phyloP scores from a whole-genome alignment of 2,797 vertebrate genomes.

The Jordanella pulchra region DNA sequence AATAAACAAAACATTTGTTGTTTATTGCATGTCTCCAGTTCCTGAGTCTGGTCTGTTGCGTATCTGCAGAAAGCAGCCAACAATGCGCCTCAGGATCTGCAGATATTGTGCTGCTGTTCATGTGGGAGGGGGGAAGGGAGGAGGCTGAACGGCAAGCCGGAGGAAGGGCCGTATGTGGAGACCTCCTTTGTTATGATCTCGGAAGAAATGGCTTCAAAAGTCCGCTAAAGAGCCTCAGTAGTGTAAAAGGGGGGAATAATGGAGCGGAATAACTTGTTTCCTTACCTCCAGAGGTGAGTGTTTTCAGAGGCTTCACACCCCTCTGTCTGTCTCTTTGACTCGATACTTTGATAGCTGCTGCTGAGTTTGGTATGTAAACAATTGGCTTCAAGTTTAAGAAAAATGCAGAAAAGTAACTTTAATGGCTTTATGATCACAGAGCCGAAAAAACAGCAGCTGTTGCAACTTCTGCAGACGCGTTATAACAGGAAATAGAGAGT shows the following conservation, averaged over 20 bases:
- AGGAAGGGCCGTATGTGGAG: conserved; percentile 43
- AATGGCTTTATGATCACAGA: background rate
- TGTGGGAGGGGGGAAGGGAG: conserved; percentile 60
- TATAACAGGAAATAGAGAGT: conserved; percentile 9
- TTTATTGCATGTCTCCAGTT: background rate
- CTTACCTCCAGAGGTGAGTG: conserved; percentile 69
- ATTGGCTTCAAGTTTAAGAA: conserved; percentile 10
- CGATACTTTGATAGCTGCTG: conserved; percentile 22
- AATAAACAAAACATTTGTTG: background rate
- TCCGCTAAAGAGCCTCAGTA: background rate
- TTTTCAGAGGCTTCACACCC: background rate
- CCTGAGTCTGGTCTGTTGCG: background rate
- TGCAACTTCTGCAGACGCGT: conserved; percentile 16
- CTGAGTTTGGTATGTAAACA: conserved; percentile 33
- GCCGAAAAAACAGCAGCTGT: background rate
- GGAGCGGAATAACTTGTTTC: conserved; percentile 67
- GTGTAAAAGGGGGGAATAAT: conserved; percentile 28
- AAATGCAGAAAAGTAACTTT: background rate
- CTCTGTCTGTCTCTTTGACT: conserved; percentile 29
- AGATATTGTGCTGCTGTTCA: conserved; percentile 30
- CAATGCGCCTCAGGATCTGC: conserved; percentile 23
- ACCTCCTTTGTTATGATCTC: conserved; percentile 50
- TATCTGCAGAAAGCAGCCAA: conserved; percentile 12
- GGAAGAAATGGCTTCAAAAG: background rate
- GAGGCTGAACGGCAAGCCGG: conserved; percentile 11